Base-by-base conservation (phyloP, 2,888 invertebrate species). In the Nysson spinosus region DNA sequence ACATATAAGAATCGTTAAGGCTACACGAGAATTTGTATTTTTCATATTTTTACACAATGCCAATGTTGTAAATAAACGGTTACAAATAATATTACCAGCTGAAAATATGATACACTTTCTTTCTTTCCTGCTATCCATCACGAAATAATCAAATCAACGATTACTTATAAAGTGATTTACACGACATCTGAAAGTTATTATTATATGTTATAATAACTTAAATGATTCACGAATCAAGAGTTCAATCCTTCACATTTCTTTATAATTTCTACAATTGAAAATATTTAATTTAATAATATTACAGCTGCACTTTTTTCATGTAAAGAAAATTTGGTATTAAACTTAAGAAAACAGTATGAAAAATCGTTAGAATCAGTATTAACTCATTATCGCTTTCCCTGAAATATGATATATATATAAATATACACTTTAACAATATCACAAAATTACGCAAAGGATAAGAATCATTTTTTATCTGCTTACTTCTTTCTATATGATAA, bases 121-220 rank as follows among this genome's bases (percentile, higher is more conserved):
- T 76, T 52, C 44, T 46, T 47, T 37, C 56, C 44, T 22, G 32
- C 58, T 70, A 68, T 61, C 72, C 65, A 52, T 77, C 75, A 75
- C 76, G 78, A 66, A 77, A 77, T 81, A 80, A 72, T 75, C 72
- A 80, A 82, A 80, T 79, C 73, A 80, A 67, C 68, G 64, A 70
- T 79, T 67, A 69, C 52, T 76, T 72, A 79, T 63, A 69, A 56
- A 58, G 65, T 69, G 72, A 72, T 72, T 16, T 61, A 79, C 67
- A 75, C 56, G n/a, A n/a, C n/a, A n/a, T n/a, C n/a, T n/a, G n/a
- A n/a, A n/a, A n/a, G n/a, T n/a, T n/a, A n/a, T n/a, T n/a, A n/a
- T n/a, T n/a, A n/a, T n/a, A n/a, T n/a, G n/a, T n/a, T 49, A 46
- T 24, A 61, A 58, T 61, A 65, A 72, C 65, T 56, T 62, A 64